Conservation (phyloP, 2,113 vertebrate species). For the Brachyhypopomus occidentalis region DNA sequence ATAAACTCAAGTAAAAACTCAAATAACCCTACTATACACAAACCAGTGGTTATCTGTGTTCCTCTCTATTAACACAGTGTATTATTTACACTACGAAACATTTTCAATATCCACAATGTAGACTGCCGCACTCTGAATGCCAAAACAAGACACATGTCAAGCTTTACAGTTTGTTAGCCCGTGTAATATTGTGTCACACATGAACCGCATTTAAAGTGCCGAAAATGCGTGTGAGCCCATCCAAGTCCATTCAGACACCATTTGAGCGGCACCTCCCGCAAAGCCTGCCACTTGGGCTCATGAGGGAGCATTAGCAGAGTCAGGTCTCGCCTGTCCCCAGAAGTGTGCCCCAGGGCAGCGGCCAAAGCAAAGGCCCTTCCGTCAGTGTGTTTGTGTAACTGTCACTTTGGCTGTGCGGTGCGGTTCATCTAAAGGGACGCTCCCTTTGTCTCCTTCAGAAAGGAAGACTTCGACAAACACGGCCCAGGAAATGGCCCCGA, state of each 20-base stretch:
- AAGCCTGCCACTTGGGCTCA: neutral
- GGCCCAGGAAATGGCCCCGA: neutral
- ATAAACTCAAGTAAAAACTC: too few relatives aligned
- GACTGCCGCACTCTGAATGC: constrained; percentile 6
- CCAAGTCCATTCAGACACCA: neutral
- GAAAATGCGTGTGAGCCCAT: constrained; percentile 24
- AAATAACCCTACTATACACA: neutral
- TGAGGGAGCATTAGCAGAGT: too few relatives aligned
- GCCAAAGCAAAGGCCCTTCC: neutral
- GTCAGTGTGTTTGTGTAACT: neutral
- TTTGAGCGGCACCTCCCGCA: constrained; percentile 10
- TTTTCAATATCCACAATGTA: neutral
- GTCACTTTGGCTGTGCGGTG: too few relatives aligned
- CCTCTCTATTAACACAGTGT: too few relatives aligned
- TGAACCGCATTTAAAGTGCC: constrained; percentile 17
- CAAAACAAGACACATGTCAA: constrained; percentile 29
- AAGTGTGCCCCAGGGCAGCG: neutral
- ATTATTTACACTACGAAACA: neutral
- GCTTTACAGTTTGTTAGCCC: constrained; percentile 9
- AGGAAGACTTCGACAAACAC: neutral
- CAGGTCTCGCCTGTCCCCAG: neutral
- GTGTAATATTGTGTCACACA: constrained; percentile 13
- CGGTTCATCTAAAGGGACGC: neutral
- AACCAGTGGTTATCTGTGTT: too few relatives aligned
- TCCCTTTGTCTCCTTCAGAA: neutral